Evolutionary conservation across 2,113 vertebrate genomes (phyloP).

Genomic region (Leucopternis melanops): DNA sequence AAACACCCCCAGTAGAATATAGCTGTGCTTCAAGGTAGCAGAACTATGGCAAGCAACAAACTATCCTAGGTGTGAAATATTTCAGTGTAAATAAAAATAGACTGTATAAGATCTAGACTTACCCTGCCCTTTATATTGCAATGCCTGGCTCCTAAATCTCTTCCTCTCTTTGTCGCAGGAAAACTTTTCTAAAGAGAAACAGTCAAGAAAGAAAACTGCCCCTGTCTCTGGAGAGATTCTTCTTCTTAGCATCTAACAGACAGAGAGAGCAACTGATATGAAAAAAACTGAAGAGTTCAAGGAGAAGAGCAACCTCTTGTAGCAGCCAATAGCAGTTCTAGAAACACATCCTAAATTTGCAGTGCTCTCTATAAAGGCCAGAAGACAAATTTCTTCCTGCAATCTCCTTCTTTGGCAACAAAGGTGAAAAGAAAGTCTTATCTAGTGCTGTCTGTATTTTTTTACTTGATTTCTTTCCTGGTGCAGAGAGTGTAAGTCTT

Average conservation of each 20-base stretch:
- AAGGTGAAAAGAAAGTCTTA: neutral
- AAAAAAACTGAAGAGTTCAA: neutral
- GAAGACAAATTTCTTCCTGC: neutral
- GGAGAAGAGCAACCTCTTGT: neutral
- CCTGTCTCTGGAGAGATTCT: neutral
- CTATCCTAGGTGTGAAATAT: neutral
- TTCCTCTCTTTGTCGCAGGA: neutral
- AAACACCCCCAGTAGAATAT: neutral
- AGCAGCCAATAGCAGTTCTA: neutral
- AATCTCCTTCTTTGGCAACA: neutral
- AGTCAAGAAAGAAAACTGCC: neutral
- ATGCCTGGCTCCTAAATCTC: neutral
- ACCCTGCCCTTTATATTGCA: neutral
- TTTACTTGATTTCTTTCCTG: neutral
- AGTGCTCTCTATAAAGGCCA: neutral
- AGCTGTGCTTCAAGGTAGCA: neutral
- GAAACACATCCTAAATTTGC: neutral
- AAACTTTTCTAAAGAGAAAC: neutral
- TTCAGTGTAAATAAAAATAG: neutral
- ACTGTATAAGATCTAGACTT: neutral
- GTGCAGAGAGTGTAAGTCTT: neutral
- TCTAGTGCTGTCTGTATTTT: neutral
- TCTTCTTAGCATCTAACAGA: neutral
- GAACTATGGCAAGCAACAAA: neutral
- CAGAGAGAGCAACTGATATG: neutral